Evolutionary conservation across 92 coral and sea anemone species (phyloP).

Genomic region (Blastomussa wellsi): DNA sequence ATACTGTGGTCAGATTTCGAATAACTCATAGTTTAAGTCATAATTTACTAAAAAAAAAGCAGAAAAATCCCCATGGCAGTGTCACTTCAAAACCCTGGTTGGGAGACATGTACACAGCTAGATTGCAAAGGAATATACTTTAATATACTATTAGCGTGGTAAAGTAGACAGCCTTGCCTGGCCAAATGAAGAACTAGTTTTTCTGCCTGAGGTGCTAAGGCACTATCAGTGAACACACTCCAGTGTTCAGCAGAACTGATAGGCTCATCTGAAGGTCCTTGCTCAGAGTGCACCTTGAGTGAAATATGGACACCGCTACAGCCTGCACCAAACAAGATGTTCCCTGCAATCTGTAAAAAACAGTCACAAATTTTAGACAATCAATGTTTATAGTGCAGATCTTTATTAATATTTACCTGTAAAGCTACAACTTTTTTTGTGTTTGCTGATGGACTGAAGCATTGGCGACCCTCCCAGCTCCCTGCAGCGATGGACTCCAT

Average conservation of each 20-base stretch:
- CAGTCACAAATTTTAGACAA: background rate
- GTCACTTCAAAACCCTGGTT: background rate
- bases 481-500: too few species aligned
- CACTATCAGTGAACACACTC: constrained; percentile 83
- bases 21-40: too few species aligned
- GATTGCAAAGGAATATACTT: background rate
- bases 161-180: constrained; percentile 53
- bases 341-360: constrained; percentile 75
- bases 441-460: too few species aligned
- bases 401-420: too few species aligned
- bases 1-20: too few species aligned
- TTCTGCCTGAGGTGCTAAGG: constrained; percentile 88
- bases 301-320: constrained; percentile 70
- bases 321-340: constrained; percentile 88
- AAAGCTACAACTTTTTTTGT: background rate
- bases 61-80: too few species aligned
- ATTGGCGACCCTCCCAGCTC: too few species aligned
- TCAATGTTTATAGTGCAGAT: background rate
- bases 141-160: background rate
- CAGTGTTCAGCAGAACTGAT: constrained; percentile 69
- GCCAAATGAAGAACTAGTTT: constrained; percentile 74
- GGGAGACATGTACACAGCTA: background rate
- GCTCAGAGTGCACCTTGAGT: constrained; percentile 48
- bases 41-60: too few species aligned
- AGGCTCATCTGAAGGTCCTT: constrained; percentile 61